These are phyloP conservation scores for Araneus ventricosus DNA, from an alignment of 1,140 invertebrate species.

Conservation along the genomic window DNA sequence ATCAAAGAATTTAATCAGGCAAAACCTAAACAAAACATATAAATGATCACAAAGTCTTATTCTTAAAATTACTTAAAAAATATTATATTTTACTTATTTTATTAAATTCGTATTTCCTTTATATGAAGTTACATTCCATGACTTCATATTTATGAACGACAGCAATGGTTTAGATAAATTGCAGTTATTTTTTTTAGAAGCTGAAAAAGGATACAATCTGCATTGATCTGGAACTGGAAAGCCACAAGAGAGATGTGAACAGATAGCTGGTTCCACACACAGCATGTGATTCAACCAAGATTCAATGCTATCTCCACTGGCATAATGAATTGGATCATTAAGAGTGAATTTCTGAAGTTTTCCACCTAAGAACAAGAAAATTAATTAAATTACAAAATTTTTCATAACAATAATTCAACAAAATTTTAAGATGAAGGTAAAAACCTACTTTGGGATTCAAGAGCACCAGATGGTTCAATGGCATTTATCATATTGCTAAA, in stretches of 20 bases:
- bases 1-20: not conserved
- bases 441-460: slow-evolving; percentile 1
- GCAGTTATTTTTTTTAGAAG: no score
- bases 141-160: no score
- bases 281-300: slow-evolving; percentile 94
- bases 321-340: slow-evolving; percentile 97
- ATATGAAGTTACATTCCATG: no score
- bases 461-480: slow-evolving; percentile 80
- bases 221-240: slow-evolving; percentile 94
- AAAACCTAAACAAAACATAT: no score
- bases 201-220: slow-evolving; percentile 85
- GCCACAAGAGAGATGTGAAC: slow-evolving; percentile 84
- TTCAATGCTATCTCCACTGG: slow-evolving; percentile 93
- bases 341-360: slow-evolving; percentile 84
- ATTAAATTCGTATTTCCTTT: no score
- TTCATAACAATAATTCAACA: no score
- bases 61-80: no score
- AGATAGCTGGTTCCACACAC: slow-evolving; percentile 89
- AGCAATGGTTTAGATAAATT: no score
- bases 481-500: slow-evolving; percentile 94
- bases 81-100: no score
- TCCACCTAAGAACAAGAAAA: slow-evolving; percentile 78
- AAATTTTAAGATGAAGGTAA: not conserved
- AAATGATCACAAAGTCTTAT: no score
- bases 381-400: not conserved